Base-by-base conservation (phyloP, 2,113 vertebrate species). In the Tympanuchus pallidicinctus region DNA sequence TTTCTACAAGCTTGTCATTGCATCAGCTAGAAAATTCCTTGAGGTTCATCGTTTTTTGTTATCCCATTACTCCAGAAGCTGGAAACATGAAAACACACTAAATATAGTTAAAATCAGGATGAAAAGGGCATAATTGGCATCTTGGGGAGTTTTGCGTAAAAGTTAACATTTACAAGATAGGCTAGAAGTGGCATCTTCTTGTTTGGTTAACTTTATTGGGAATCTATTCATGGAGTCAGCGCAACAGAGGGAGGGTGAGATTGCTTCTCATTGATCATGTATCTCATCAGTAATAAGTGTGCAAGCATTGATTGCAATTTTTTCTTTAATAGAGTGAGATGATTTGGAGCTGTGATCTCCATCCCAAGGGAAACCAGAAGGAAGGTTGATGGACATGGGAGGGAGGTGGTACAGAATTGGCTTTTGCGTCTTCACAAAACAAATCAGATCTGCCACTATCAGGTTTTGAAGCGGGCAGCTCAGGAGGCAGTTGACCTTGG, bases 1-100 rank as follows among this genome's bases (percentile, higher is more conserved):
- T 88, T 95, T 88, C 90, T 82, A 86, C 56, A 64, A 90, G 25
- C 47, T 56, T 88, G 72, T 92, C 88, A 67, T 38, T 56, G 78
- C 43, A 90, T 65, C 38, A 66, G 57, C 83, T 89, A 75, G 80
- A 88, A 86, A 61, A 79, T 69, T 90, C 52, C 74, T 78, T 52
- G 27, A 86, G 47, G 59, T 75, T 93, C 73, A 86, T 93, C 57
- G 43, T 78, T 88, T 90, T 89, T 56, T 91, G n/a, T 73, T 79
- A 67, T 25, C 47, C 28, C 42, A 12, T 86, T 43, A 47, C 38
- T 84, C 25, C 40, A 86, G 65, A 75, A 81, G 22, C 59, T 84
- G 66, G 14, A 38, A 50, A 65, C 32, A 43, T 48, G 32, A 75
- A 86, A 92, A 72, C 7, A 4, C 63, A 11, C 8, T 75, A 40